phyloP scores from a whole-genome alignment of 2,797 vertebrate genomes.

The Mormyrus proboscirostris region DNA sequence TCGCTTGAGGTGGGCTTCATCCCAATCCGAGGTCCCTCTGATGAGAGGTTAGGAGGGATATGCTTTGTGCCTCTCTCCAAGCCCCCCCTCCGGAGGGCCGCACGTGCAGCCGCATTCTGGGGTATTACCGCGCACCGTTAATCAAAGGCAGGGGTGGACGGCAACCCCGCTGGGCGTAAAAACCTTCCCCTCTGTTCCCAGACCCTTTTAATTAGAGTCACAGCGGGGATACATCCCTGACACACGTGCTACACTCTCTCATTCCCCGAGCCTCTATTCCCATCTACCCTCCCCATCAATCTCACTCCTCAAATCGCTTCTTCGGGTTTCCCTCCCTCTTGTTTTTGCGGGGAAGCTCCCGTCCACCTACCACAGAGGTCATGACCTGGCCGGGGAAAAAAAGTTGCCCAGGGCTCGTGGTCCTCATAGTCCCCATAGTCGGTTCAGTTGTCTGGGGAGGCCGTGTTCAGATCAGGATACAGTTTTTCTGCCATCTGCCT shows the following conservation, averaged over 20 bases:
- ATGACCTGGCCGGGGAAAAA: slow-evolving; percentile 36
- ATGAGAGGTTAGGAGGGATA: slow-evolving; percentile 29
- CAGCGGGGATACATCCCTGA: slow-evolving; percentile 61
- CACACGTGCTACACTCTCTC: slow-evolving; percentile 41
- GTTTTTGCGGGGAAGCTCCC: slow-evolving; percentile 24
- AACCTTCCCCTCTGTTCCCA: slow-evolving; percentile 67
- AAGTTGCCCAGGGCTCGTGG: slow-evolving; percentile 35
- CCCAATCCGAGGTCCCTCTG: neutral
- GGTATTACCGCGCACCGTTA: slow-evolving; percentile 66
- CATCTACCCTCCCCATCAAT: slow-evolving; percentile 19
- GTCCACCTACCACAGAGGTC: slow-evolving; percentile 36
- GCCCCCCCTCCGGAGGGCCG: slow-evolving; percentile 37
- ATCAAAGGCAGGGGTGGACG: slow-evolving; percentile 68
- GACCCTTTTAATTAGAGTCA: slow-evolving; percentile 84
- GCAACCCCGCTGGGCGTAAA: slow-evolving; percentile 59
- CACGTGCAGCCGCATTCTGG: slow-evolving; percentile 54
- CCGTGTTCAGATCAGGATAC: neutral
- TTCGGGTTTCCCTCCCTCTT: neutral
- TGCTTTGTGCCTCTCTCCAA: slow-evolving; percentile 6
- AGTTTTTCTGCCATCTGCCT: neutral
- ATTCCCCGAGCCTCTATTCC: slow-evolving; percentile 42
- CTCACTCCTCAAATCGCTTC: neutral
- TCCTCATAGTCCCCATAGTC: slow-evolving; percentile 25
- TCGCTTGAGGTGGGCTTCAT: slow-evolving; percentile 3
- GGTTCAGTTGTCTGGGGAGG: slow-evolving; percentile 29